Conservation (phyloP, 1,140 invertebrate species). For the Panonychus citri region DNA sequence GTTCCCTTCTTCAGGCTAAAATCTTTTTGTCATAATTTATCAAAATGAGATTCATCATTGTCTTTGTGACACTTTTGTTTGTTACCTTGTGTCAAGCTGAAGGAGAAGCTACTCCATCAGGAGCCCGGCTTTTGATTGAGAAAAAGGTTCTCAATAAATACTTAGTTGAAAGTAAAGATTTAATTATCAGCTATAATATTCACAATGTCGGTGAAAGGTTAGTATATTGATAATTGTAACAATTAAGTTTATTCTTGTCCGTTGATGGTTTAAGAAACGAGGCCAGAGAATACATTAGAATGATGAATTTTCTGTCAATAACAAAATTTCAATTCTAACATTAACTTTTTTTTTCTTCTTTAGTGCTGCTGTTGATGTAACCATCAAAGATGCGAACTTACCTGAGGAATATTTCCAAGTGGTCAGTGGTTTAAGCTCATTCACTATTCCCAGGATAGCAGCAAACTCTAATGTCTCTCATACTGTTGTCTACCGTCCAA, state of each 20-base stretch:
- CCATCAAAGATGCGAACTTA: slow-evolving; percentile 68
- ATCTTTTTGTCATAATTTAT: no score
- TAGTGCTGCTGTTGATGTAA: slow-evolving; percentile 64
- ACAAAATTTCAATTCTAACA: neutral
- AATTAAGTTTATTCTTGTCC: no score
- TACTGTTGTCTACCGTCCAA: slow-evolving; percentile 68
- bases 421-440: slow-evolving; percentile 55
- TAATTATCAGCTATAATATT: slow-evolving; percentile 57
- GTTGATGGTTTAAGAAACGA: no score
- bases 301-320: no score
- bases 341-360: slow-evolving; percentile 8
- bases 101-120: slow-evolving; percentile 12
- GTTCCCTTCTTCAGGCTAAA: no score
- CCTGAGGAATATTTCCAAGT: slow-evolving; percentile 64
- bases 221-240: no score
- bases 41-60: no score
- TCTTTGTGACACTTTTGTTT: no score
- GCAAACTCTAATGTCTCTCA: slow-evolving; percentile 82
- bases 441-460: slow-evolving; percentile 62
- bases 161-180: slow-evolving; percentile 90
- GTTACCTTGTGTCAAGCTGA: neutral
- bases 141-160: slow-evolving; percentile 74
- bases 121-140: slow-evolving; percentile 26
- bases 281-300: no score
- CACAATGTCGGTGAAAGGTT: slow-evolving; percentile 30